These are phyloP conservation scores for Dinomys branickii DNA, from an alignment of 2,113 vertebrate genomes.

Conservation along the genomic window DNA sequence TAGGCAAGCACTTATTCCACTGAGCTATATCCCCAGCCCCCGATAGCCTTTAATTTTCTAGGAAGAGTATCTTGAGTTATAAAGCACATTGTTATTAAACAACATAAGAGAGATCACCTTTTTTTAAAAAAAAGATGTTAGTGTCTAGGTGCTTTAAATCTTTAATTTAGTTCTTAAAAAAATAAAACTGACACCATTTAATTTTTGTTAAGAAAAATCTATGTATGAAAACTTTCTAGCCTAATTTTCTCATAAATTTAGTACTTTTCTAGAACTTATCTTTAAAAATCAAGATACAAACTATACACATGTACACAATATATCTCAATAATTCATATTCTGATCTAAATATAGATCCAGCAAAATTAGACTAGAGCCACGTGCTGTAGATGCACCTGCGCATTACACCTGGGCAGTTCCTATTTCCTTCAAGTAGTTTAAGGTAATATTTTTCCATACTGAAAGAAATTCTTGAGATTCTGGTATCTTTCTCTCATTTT, in stretches of 20 bases:
- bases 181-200: background rate
- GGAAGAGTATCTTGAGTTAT: background rate
- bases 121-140: background rate
- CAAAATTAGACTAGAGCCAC: background rate
- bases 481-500: background rate
- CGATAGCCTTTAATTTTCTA: background rate
- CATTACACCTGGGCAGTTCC: background rate
- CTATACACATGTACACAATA: background rate
- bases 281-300: background rate
- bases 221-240: background rate
- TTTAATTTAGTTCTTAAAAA: background rate
- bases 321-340: background rate
- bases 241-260: slow-evolving; percentile 8
- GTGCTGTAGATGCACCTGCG: background rate
- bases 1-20: no score
- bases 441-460: background rate
- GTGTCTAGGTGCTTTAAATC: background rate
- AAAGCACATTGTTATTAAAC: background rate
- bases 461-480: background rate
- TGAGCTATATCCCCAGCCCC: no score
- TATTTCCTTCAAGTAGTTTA: background rate
- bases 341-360: background rate
- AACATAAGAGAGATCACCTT: background rate
- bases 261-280: background rate
- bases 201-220: slow-evolving; percentile 20